Base-by-base conservation (phyloP, 2,888 invertebrate genomes). In the Leptarthrus brevirostris region DNA sequence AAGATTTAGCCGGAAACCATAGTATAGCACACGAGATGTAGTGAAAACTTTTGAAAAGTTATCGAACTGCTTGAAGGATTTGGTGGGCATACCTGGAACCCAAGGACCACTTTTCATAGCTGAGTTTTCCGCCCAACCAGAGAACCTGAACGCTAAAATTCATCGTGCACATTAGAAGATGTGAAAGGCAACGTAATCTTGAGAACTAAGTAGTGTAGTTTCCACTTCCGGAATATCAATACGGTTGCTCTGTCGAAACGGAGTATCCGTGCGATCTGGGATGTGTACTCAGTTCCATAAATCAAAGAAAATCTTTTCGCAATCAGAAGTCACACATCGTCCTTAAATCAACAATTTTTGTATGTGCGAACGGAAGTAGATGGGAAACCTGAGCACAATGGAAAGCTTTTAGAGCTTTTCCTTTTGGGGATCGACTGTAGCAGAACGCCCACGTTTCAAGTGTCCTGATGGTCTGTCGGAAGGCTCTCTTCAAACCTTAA, bases 321-420 rank as follows among this genome's bases (percentile, higher is more conserved):
- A 72, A 72, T 72, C 72, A 69, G 44, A 47, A 72, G 72, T 58
- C 72, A 72, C 58, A 72, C 47, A 58, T 72, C 58, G 72, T 30
- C 72, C 72, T 72, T 72, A 72, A 72, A 72, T 72, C 72, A 72
- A 72, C 69, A 69, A 69, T 69, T 69, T 69, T 69, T 16, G 69
- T 69, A 24, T 52, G n/a, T 54, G 40, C 71, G 53, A 36, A 71
- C 20, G 54, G 54, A 71, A 71, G 54, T 54, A 49, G 54, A 54
- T 71, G 36, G 54, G 54, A 71, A 54, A 14, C 71, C 36, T 18
- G 52, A 40, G 20, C 52, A 52, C 49, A 69, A 52, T 52, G 34
- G 52, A 47, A 26, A 10, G 69, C 49, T 69, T 26, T 49, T 69
- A 52, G 26, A 20, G 69, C 52, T 69, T 24, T 44, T 69, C 30